Percentiles rank a stretch among this genome's conserved stretches.
Evolutionary conservation across 2,888 invertebrate species (phyloP).

Genomic region (Podotricha telesiphe): DNA sequence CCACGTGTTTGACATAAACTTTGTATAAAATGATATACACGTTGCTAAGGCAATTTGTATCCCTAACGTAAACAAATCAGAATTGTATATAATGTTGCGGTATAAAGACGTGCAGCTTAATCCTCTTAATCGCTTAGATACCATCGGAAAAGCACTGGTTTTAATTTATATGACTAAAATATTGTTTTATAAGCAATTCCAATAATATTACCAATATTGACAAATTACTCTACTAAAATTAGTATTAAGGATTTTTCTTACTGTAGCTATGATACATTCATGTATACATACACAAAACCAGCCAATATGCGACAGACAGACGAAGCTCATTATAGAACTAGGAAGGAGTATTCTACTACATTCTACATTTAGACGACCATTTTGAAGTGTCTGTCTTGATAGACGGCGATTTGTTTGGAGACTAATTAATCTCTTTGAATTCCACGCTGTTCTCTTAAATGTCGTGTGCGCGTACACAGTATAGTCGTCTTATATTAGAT

Average conservation of each 20-base stretch:
- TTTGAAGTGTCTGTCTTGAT: constrained; percentile 41
- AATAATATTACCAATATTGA: too few relatives aligned
- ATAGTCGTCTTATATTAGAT: constrained; percentile 13
- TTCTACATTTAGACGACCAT: constrained; percentile 39
- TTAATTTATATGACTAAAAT: background rate
- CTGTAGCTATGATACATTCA: too few relatives aligned
- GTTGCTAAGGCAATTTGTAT: too few relatives aligned
- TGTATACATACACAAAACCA: background rate
- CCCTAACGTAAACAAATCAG: too few relatives aligned
- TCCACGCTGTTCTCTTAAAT: constrained; percentile 32
- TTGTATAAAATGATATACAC: too few relatives aligned
- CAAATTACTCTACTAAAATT: too few relatives aligned
- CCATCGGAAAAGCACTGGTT: background rate
- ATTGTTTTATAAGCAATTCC: too few relatives aligned
- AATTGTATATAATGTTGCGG: background rate
- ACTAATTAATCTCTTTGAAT: constrained; percentile 46
- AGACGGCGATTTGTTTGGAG: constrained; percentile 42
- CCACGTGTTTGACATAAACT: too few relatives aligned
- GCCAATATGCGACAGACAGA: constrained; percentile 19
- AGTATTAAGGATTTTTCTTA: too few relatives aligned
- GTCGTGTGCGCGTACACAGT: constrained; percentile 9
- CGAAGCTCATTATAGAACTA: constrained; percentile 40
- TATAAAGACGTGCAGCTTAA: background rate
- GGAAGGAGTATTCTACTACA: constrained; percentile 39
- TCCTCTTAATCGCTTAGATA: background rate